Evolutionary conservation across 2,888 invertebrate species (phyloP), one percentile per base, ranked within the genome.

Genomic region (Parasteatoda lunata): DNA sequence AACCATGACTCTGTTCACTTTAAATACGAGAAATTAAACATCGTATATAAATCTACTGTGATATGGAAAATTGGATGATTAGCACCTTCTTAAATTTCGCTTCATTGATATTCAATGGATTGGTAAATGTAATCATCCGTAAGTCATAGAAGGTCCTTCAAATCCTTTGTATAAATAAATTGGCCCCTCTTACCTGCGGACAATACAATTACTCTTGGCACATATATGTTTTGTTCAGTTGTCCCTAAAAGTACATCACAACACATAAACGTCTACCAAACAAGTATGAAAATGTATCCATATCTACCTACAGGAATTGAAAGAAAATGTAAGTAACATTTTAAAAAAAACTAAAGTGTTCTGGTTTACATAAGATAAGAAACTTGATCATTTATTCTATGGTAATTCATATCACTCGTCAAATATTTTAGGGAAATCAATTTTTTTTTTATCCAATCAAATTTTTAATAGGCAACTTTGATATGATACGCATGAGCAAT

Each of bases 141-240:
- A 85, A 76, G 77, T 77, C 54, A 51, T 77, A 54, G 47, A 47
- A 45, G 85, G 71, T 52, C 85, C 68, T 64, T n/a, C 66, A 4
- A 51, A 48, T 65, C 69, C 59, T 9, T 3, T 52, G 52, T n/a
- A 52, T 30, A 77, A 51, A 48, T 52, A 13, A 51, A 48, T 47
- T 48, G 54, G 54, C 66, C 70, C 47, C 75, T 69, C 51, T 59
- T 54, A 7, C 64, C 70, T 80, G 75, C 85, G 76, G 85, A 80
- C 70, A 52, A 70, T 71, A 80, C 85, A 80, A 65, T 80, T 85
- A 85, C 85, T 71, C 85, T 80, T 85, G 85, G 85, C 85, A 85
- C 85, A 85, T 85, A 66, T 51, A 75, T 85, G 85, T 85, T 85
- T 85, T 85, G 85, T 85, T 85, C 85, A 76, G 85, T 84, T 77